These are phyloP conservation scores for Rhipidura dahli DNA, from an alignment of 2,113 vertebrate genomes.

Conservation along the genomic window DNA sequence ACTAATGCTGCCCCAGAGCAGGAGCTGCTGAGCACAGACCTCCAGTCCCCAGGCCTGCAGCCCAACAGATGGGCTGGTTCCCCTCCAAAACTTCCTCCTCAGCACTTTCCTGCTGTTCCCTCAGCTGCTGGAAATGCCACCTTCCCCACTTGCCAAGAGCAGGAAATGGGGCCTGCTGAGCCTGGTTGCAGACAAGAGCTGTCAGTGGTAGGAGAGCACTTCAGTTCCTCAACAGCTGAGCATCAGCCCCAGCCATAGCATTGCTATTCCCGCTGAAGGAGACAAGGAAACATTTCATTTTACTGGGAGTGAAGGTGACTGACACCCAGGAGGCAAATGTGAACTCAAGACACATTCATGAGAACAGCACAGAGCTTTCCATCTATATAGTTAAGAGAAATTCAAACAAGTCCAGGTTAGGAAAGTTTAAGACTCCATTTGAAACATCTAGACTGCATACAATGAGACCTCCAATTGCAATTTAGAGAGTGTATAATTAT, in stretches of 20 bases:
- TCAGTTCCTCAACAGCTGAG: background rate
- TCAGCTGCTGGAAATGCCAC: background rate
- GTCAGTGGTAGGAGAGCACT: background rate
- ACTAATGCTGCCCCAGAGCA: background rate
- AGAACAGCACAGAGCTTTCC: background rate
- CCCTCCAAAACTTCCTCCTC: background rate
- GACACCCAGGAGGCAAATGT: background rate
- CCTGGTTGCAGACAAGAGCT: background rate
- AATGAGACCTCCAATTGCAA: background rate
- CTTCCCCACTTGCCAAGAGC: background rate
- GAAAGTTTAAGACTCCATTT: background rate
- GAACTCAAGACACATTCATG: background rate
- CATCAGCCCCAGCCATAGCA: background rate
- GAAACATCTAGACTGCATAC: background rate
- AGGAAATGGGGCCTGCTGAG: background rate
- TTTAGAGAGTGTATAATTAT: constrained; percentile 1
- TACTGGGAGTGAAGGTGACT: background rate
- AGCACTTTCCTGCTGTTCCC: background rate
- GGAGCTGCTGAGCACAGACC: background rate
- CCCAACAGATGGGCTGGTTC: background rate
- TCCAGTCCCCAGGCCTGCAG: background rate
- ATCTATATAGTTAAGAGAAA: background rate
- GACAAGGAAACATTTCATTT: rapidly evolving
- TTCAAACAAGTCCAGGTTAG: background rate
- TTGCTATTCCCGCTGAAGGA: background rate